Evolutionary conservation across 2,888 invertebrate species (phyloP).

Genomic region (Thera britannica): DNA sequence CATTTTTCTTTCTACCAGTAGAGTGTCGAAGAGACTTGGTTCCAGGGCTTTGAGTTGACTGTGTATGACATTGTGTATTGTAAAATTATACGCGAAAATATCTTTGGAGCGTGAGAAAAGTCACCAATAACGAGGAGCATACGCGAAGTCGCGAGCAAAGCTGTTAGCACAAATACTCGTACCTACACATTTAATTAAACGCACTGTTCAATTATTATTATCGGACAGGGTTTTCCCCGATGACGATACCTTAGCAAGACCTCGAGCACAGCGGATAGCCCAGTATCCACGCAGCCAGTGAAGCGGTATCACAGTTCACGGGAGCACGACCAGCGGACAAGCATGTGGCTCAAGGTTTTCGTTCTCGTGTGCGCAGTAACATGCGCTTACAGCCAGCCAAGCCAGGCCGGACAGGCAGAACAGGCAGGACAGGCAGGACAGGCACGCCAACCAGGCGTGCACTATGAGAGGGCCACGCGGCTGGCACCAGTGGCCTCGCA

Average conservation of each 20-base stretch:
- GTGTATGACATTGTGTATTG: too few species aligned
- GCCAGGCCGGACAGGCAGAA: slow-evolving; percentile 26
- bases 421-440: slow-evolving; percentile 40
- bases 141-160: background rate
- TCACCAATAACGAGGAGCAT: background rate
- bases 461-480: background rate
- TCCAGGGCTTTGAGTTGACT: too few species aligned
- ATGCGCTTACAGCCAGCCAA: slow-evolving; percentile 34
- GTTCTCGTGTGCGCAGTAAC: slow-evolving; percentile 1
- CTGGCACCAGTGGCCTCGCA: slow-evolving; percentile 14
- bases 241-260: background rate
- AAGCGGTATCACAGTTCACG: background rate
- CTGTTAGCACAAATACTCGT: background rate
- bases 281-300: background rate
- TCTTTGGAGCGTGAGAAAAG: background rate
- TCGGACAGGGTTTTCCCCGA: background rate
- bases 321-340: background rate
- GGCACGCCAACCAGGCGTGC: slow-evolving; percentile 40
- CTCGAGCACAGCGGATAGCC: background rate
- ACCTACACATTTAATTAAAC: background rate
- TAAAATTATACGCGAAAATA: too few species aligned
- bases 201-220: background rate
- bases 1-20: too few species aligned
- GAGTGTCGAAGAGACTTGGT: too few species aligned
- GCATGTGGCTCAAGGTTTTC: background rate